phyloP scores from a whole-genome alignment of 2,888 invertebrate species.

The Phalangium opilio region DNA sequence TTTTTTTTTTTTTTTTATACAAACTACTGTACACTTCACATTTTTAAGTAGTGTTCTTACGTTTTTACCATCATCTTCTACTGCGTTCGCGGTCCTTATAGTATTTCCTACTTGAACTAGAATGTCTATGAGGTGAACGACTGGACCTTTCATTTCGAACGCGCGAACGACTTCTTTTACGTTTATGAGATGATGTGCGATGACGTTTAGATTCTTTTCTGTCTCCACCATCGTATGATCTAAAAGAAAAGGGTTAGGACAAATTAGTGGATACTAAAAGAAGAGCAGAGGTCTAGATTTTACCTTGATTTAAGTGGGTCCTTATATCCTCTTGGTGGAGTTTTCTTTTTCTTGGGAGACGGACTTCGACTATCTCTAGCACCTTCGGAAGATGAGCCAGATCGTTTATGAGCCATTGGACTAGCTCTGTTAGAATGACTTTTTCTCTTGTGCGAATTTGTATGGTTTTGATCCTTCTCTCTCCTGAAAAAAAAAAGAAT shows the following conservation, averaged over 20 bases:
- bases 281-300: too few species aligned
- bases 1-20: too few species aligned
- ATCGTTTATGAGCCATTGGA: slow-evolving; percentile 8
- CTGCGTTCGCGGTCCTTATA: slow-evolving; percentile 6
- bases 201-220: slow-evolving; percentile 1
- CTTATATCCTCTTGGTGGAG: slow-evolving; percentile 16
- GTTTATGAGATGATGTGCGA: slow-evolving; percentile 8
- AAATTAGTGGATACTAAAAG: too few species aligned
- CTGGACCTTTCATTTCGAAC: slow-evolving; percentile 5
- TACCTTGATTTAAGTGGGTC: slow-evolving; percentile 8
- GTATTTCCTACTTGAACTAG: slow-evolving; percentile 9
- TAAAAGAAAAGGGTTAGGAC: too few species aligned
- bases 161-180: slow-evolving; percentile 7
- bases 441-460: slow-evolving; percentile 2
- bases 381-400: slow-evolving; percentile 10
- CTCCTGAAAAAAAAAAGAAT: background rate
- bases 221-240: slow-evolving; percentile 7
- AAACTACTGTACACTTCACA: too few species aligned
- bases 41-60: too few species aligned
- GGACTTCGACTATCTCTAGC: slow-evolving; percentile 10
- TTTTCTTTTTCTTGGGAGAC: slow-evolving; percentile 11
- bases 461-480: slow-evolving; percentile 9
- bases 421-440: slow-evolving; percentile 10
- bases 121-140: slow-evolving; percentile 7
- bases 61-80: too few species aligned